These are phyloP conservation scores for Dasypus novemcinctus DNA, from an alignment of 2,113 vertebrate species.

Conservation along the genomic window DNA sequence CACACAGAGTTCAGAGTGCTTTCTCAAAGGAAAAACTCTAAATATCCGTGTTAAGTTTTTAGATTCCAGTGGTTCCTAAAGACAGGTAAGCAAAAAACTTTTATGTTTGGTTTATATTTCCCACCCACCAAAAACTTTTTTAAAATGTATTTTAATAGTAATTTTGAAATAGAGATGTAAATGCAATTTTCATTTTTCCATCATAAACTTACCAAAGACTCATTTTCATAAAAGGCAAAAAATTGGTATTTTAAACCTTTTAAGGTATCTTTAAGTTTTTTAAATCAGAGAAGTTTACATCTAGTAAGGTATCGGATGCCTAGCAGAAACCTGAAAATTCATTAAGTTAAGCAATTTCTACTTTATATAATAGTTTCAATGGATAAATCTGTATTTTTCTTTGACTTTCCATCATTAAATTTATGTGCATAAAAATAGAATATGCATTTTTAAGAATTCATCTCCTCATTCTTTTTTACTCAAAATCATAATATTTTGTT, in stretches of 20 bases:
- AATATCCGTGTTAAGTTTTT: not conserved
- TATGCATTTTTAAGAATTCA: constrained; percentile 62
- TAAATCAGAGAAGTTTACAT: constrained; percentile 2
- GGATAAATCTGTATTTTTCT: constrained; percentile 34
- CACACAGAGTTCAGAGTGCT: not conserved
- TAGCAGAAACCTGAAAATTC: constrained; percentile 19
- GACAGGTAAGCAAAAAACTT: not conserved
- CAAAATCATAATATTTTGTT: constrained; percentile 53
- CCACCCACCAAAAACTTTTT: not conserved
- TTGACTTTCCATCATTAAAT: constrained; percentile 56
- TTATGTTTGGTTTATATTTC: not conserved
- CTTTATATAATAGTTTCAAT: not conserved
- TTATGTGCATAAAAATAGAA: constrained; percentile 61
- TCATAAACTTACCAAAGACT: not conserved
- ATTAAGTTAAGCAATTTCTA: constrained; percentile 18
- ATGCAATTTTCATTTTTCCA: not conserved
- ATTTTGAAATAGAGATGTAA: not conserved
- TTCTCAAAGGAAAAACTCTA: not conserved
- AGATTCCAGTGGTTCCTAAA: not conserved
- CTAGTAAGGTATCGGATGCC: constrained; percentile 28
- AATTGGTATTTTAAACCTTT: not conserved
- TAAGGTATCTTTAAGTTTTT: not conserved
- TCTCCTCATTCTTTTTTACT: constrained; percentile 45
- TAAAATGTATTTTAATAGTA: not conserved
- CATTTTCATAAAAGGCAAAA: not conserved